Percentiles rank a stretch among this genome's conserved stretches.
These are phyloP conservation scores for Hyphantria cunea DNA, from an alignment of 1,140 invertebrate species.

Conservation along the genomic window DNA sequence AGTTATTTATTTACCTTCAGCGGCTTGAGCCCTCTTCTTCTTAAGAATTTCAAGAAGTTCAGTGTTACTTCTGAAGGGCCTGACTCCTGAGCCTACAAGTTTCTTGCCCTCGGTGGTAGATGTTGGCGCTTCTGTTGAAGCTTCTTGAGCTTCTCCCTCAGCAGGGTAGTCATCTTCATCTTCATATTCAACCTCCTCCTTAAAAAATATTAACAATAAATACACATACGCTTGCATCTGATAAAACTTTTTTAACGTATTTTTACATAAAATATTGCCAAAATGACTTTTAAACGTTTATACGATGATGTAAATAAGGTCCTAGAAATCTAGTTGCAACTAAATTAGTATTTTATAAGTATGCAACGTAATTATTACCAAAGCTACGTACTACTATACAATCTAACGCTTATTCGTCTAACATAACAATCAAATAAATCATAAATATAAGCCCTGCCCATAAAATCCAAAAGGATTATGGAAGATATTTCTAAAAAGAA, in stretches of 20 bases:
- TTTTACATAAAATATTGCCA: too few relatives aligned
- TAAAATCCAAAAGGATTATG: too few relatives aligned
- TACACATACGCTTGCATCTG: neutral
- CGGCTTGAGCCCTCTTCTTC: constrained; percentile 80
- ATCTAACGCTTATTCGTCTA: too few relatives aligned
- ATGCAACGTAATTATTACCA: too few relatives aligned
- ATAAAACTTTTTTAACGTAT: neutral
- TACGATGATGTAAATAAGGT: too few relatives aligned
- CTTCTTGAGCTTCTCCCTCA: constrained; percentile 74
- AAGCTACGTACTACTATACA: too few relatives aligned
- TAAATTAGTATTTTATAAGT: too few relatives aligned
- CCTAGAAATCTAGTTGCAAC: too few relatives aligned
- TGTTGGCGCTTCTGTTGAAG: constrained; percentile 83
- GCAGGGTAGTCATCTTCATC: constrained; percentile 63
- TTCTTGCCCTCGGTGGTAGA: constrained; percentile 86
- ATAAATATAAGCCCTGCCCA: neutral
- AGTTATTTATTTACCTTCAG: constrained; percentile 55
- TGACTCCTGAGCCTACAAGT: constrained; percentile 84
- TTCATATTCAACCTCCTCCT: constrained; percentile 73
- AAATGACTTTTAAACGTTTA: too few relatives aligned
- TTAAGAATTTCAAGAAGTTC: constrained; percentile 87
- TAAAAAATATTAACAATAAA: constrained; percentile 8
- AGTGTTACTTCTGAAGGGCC: constrained; percentile 87
- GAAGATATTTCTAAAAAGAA: too few relatives aligned
- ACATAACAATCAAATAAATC: too few relatives aligned